Base-by-base conservation (phyloP, 2,888 invertebrate genomes). In the Sepioteuthis lessoniana region DNA sequence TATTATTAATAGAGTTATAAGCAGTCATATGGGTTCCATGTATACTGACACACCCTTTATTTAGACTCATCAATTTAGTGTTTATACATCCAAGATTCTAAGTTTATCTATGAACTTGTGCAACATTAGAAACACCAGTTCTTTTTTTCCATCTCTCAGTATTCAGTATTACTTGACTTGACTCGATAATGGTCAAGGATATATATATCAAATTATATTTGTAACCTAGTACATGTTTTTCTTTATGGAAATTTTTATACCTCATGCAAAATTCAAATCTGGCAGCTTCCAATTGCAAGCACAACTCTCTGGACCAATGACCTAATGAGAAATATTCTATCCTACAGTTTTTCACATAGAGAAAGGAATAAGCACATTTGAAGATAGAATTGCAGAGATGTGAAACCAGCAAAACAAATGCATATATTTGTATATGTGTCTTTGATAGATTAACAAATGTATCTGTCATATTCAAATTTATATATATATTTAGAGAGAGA, bases 191-290 rank as follows among this genome's bases (percentile, higher is more conserved):
- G 55, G 55, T 55, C 21, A 21, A 55, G 55, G 55, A 21, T 25
- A 25, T 21, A 55, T 21, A 25, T 28, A 55, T 42, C 42, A 55
- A 21, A 55, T 55, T 21, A 76, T 19, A 76, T 76, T 76, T 76
- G 76, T 76, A 76, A 76, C 16, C 35, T 76, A 3, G 35, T n/a
- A 76, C 76, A 76, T 76, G 76, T 76, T 76, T 76, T n/a, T n/a
- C 76, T n/a, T 76, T 76, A 76, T 76, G 76, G 76, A 76, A 35
- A 76, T 76, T 76, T 76, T 76, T n/a, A 35, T 25, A 76, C 16
- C 76, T 76, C 76, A 76, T 76, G 76, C 76, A 76, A 76, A 76
- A 76, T 76, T 76, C 76, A 76, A 76, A 76, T n/a, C n/a, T 35
- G 13, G 13, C 25, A 35, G 76, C 76, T n/a, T 35, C 35, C 76